Conservation (phyloP, 1,140 invertebrate species). For the Lineus longissimus region DNA sequence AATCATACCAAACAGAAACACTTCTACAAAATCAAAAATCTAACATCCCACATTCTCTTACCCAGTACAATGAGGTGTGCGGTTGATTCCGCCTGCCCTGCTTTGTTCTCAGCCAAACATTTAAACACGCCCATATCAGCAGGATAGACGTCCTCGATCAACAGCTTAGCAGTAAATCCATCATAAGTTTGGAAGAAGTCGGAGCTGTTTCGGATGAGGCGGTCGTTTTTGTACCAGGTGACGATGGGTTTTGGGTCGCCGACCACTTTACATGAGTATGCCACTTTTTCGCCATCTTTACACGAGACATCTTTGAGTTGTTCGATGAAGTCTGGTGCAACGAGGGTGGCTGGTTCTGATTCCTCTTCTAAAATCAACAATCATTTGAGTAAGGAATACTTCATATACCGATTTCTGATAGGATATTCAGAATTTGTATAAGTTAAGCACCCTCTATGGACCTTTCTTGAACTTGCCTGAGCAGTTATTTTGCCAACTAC, state of each 20-base stretch:
- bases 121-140: slow-evolving; percentile 36
- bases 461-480: no score
- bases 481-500: no score
- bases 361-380: no score
- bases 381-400: no score
- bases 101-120: slow-evolving; percentile 36
- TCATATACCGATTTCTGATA: no score
- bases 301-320: slow-evolving; percentile 24
- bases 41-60: not conserved
- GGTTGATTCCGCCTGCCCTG: slow-evolving; percentile 29
- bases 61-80: slow-evolving; percentile 13
- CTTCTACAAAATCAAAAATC: not conserved
- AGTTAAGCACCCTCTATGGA: no score
- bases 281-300: slow-evolving; percentile 22
- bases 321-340: slow-evolving; percentile 22
- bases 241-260: slow-evolving; percentile 35
- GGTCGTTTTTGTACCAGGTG: slow-evolving; percentile 36
- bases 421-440: no score
- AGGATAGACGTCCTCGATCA: slow-evolving; percentile 25
- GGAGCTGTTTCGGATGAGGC: slow-evolving; percentile 28
- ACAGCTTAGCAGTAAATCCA: slow-evolving; percentile 27
- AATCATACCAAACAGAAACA: not conserved
- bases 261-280: slow-evolving; percentile 28
- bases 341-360: slow-evolving; percentile 23
- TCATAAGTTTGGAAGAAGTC: slow-evolving; percentile 35